Conservation (phyloP, 2,113 vertebrate genomes). For the Himantopus leucocephalus region DNA sequence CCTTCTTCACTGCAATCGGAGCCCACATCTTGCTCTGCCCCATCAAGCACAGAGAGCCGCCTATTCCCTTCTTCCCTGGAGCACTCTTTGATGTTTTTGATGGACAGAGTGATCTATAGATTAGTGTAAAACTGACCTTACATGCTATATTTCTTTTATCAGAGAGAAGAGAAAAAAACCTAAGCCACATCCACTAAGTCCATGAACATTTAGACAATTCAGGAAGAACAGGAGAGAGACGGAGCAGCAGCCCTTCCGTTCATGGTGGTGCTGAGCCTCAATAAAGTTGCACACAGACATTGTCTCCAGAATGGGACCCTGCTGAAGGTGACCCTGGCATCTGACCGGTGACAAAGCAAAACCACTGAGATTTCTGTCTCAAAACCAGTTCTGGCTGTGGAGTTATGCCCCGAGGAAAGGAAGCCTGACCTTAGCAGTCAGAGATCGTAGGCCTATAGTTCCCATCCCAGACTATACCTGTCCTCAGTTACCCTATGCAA, state of each 20-base stretch:
- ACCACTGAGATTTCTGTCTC: neutral
- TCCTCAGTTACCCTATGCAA: neutral
- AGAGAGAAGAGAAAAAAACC: neutral
- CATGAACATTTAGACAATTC: neutral
- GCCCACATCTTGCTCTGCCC: neutral
- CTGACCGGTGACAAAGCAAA: neutral
- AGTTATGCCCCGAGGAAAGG: neutral
- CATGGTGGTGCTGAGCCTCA: neutral
- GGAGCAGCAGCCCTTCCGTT: neutral
- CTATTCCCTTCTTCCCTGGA: neutral
- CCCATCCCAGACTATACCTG: neutral
- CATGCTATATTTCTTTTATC: neutral
- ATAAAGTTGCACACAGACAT: neutral
- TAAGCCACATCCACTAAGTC: neutral
- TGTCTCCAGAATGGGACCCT: neutral
- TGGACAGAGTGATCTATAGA: neutral
- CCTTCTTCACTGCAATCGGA: neutral
- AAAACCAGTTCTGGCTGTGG: neutral
- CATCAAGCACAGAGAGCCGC: neutral
- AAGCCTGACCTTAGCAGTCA: neutral
- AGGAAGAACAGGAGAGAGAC: neutral
- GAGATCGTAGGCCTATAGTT: neutral
- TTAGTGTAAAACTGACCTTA: neutral
- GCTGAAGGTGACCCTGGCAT: neutral
- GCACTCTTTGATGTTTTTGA: neutral